Evolutionary conservation across 2,113 vertebrate genomes (phyloP), one percentile per base, ranked within the genome.

Genomic region (Leptodactylus fuscus): DNA sequence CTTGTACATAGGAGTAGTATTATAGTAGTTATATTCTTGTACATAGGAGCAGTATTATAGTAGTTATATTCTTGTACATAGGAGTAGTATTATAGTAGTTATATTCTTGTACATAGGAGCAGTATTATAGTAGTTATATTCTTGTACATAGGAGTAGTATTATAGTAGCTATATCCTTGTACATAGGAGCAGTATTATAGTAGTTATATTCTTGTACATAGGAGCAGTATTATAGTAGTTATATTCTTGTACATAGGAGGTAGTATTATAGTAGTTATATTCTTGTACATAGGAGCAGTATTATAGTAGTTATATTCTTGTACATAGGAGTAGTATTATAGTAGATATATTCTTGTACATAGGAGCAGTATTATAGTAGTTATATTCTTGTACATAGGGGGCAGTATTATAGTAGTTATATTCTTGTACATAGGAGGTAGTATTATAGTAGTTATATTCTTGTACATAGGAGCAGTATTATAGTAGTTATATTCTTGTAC

Each of bases 101-200:
- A 60, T 60, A 60, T 60, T 60, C 58, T 60, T 60, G 58, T 60
- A 60, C 8, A 60, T 60, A 60, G 58, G 58, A 13, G 58, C 58
- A 27, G 58, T 60, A 60, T 60, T 60, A 60, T 60, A 60, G 58
- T 60, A 60, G 58, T 60, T 60, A 60, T 60, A 60, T 60, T 60
- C 58, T 60, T 60, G 24, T 60, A 60, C 8, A 60, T 60, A 60
- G 58, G 58, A 9, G 62, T 13, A 36, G 65, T 69, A 69, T 69
- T 69, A 69, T 69, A 36, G 65, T 69, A 69, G 65, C 36, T 67
- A 69, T 38, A 69, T 69, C 22, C 65, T 32, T 65, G 60, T 65
- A 65, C 16, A 65, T 65, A 32, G 60, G 55, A 15, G 27, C 60
- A 65, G 60, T 65, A 32, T 62, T 62, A 62, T 62, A 29, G 53